These are phyloP conservation scores for Myripristis jacobus DNA, from an alignment of 2,797 vertebrate species.

Conservation along the genomic window DNA sequence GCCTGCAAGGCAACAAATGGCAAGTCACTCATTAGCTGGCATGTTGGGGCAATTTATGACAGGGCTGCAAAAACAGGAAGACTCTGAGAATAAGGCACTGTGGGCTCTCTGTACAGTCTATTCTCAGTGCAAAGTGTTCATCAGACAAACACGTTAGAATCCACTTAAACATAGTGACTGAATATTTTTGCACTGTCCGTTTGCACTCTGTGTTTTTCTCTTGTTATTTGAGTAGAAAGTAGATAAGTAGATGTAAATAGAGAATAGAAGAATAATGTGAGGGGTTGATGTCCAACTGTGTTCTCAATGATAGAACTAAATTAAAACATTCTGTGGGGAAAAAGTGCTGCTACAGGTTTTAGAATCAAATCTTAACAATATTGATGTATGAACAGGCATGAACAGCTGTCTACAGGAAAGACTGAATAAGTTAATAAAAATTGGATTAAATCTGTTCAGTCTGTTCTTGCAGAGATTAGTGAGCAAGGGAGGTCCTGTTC, in stretches of 20 bases:
- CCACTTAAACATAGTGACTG: background rate
- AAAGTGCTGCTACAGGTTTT: background rate
- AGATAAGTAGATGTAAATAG: too few species aligned
- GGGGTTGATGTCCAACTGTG: too few species aligned
- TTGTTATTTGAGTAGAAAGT: background rate
- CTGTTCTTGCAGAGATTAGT: background rate
- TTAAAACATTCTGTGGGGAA: background rate
- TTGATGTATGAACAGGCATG: too few species aligned
- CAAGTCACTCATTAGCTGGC: slow-evolving; percentile 22
- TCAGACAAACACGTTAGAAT: background rate
- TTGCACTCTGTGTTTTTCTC: too few species aligned
- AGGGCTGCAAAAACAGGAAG: slow-evolving; percentile 2
- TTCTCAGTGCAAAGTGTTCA: background rate
- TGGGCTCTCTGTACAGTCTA: background rate
- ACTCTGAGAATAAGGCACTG: background rate
- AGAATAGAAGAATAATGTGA: background rate
- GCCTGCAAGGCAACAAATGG: background rate
- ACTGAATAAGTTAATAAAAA: background rate
- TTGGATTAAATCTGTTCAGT: background rate
- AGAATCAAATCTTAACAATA: background rate
- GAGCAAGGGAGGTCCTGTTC: background rate
- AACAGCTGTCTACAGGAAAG: background rate
- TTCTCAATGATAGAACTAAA: background rate
- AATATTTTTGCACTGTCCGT: background rate
- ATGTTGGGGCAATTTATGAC: slow-evolving; percentile 35